Evolutionary conservation across 53 echinoderm and acorn worm species (phyloP).

Genomic region (Stichopus horrens): DNA sequence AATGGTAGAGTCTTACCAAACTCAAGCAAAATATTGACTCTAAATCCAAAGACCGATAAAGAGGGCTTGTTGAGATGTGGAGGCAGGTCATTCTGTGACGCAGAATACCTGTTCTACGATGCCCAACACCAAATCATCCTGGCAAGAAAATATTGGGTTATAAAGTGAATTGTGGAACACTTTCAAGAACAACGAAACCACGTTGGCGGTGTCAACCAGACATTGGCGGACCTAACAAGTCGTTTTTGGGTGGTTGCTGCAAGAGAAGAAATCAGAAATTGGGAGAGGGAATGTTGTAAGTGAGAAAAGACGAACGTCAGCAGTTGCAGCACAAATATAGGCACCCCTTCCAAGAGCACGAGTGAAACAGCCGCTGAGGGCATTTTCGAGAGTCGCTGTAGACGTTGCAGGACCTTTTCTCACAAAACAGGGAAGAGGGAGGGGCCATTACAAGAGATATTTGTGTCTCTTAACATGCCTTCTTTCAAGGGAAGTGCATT

Average conservation of each 20-base stretch:
- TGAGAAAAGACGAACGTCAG: background rate
- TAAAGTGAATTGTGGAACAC: constrained; percentile 24
- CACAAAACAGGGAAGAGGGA: constrained; percentile 41
- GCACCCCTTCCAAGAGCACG: constrained; percentile 29
- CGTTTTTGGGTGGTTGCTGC: constrained; percentile 26
- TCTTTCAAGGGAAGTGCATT: constrained; percentile 8
- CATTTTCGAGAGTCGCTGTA: background rate
- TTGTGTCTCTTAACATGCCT: constrained; percentile 43
- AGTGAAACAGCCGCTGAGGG: constrained; percentile 12
- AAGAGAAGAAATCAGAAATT: constrained; percentile 31
- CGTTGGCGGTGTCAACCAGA: constrained; percentile 30
- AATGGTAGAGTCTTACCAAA: background rate
- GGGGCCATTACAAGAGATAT: constrained; percentile 27
- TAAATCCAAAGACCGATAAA: constrained; percentile 1
- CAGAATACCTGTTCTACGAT: constrained; percentile 7
- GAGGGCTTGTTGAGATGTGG: constrained; percentile 23
- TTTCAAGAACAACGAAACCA: constrained; percentile 26
- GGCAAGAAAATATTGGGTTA: constrained; percentile 41
- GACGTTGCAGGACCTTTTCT: constrained; percentile 45
- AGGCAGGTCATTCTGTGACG: constrained; percentile 13
- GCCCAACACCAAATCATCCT: constrained; percentile 34
- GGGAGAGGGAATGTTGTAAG: constrained; percentile 2
- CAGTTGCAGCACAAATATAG: constrained; percentile 32
- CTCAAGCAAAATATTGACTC: constrained; percentile 33
- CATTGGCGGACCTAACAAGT: constrained; percentile 8